Percentiles rank a stretch among this genome's conserved stretches.
phyloP scores from a whole-genome alignment of 2,888 invertebrate species.

The Electrophaes corylata region DNA sequence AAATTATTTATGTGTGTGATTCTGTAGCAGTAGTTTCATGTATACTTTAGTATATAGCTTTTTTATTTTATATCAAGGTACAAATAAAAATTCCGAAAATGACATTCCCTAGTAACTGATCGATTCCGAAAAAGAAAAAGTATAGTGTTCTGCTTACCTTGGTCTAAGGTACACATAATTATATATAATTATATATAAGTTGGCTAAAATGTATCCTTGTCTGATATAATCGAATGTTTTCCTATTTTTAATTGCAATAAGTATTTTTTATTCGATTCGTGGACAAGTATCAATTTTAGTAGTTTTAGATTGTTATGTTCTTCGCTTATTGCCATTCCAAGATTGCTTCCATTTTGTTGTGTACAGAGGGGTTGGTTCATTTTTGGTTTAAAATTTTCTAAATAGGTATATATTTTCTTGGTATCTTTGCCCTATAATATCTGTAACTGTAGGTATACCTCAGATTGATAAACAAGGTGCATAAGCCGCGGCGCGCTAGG shows the following conservation, averaged over 20 bases:
- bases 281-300: constrained; percentile 64
- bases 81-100: constrained; percentile 25
- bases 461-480: too few relatives aligned
- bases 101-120: constrained; percentile 26
- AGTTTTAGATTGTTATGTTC: constrained; percentile 50
- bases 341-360: constrained; percentile 63
- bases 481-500: too few relatives aligned
- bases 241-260: constrained; percentile 40
- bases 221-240: constrained; percentile 36
- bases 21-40: constrained; percentile 65
- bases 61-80: constrained; percentile 39
- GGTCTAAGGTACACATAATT: constrained; percentile 29
- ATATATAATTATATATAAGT: constrained; percentile 44
- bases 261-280: constrained; percentile 45
- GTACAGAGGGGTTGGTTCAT: constrained; percentile 23
- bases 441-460: too few relatives aligned
- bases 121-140: background rate
- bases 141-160: constrained; percentile 17
- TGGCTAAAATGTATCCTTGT: constrained; percentile 52
- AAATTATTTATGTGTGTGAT: constrained; percentile 84
- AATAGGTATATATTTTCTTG: too few relatives aligned
- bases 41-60: constrained; percentile 70
- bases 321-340: constrained; percentile 73
- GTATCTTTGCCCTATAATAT: too few relatives aligned
- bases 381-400: background rate